Evolutionary conservation across 2,888 invertebrate genomes (phyloP).

Genomic region (Malthinus seriepunctatus): DNA sequence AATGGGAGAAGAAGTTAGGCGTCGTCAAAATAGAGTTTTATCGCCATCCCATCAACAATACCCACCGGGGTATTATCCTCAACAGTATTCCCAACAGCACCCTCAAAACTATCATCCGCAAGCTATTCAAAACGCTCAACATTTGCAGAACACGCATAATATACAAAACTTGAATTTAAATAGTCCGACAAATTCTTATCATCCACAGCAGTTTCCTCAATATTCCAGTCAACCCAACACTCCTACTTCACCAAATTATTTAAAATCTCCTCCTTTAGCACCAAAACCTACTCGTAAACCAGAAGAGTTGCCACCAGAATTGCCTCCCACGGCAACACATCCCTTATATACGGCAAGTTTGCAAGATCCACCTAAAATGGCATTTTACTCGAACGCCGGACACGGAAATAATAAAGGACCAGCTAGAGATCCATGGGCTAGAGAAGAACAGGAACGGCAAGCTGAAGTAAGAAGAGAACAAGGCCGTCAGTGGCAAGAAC

Average conservation of each 20-base stretch:
- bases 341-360: slow-evolving; percentile 75
- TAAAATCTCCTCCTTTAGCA: slow-evolving; percentile 60
- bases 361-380: slow-evolving; percentile 73
- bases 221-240: slow-evolving; percentile 52
- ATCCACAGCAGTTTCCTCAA: slow-evolving; percentile 32
- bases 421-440: slow-evolving; percentile 85
- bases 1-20: slow-evolving; percentile 79
- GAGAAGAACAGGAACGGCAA: slow-evolving; percentile 86
- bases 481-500: slow-evolving; percentile 80
- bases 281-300: slow-evolving; percentile 57
- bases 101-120: slow-evolving; percentile 32
- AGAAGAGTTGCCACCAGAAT: slow-evolving; percentile 61
- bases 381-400: slow-evolving; percentile 63
- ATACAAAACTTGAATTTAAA: slow-evolving; percentile 50
- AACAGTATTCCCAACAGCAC: slow-evolving; percentile 38
- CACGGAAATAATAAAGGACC: slow-evolving; percentile 63
- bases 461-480: slow-evolving; percentile 73
- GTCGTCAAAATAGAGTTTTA: slow-evolving; percentile 58
- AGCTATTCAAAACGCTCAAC: slow-evolving; percentile 20
- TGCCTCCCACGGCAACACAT: slow-evolving; percentile 72
- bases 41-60: slow-evolving; percentile 45
- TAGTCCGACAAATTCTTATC: slow-evolving; percentile 30
- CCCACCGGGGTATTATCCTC: slow-evolving; percentile 47
- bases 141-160: slow-evolving; percentile 48
- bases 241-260: slow-evolving; percentile 47